Percentiles rank a stretch among this genome's conserved stretches.
Conservation (phyloP, 2,797 vertebrate species). For the Rhabdophis nuchalis region DNA sequence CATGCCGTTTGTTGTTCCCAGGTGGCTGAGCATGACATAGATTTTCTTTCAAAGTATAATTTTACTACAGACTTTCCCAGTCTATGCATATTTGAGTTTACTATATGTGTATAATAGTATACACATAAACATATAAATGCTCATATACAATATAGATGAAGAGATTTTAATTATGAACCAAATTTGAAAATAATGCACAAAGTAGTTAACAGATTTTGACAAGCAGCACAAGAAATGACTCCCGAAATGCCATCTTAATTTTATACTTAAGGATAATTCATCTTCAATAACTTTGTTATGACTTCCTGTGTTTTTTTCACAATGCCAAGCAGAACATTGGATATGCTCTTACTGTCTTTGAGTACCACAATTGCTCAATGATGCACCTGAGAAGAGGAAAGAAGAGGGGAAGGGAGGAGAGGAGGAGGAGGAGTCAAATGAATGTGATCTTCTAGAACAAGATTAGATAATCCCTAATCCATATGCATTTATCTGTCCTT, state of each 20-base stretch:
- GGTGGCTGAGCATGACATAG: neutral
- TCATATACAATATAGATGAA: neutral
- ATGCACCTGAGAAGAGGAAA: neutral
- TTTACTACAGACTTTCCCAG: neutral
- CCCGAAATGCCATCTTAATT: conserved; percentile 9
- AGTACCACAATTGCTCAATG: conserved; percentile 30
- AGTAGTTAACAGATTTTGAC: neutral
- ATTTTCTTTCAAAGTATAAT: neutral
- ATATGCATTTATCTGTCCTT: neutral
- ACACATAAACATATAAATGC: neutral
- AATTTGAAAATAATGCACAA: neutral
- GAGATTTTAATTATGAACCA: neutral
- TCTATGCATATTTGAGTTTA: neutral
- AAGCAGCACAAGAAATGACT: conserved; percentile 18
- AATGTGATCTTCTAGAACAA: neutral
- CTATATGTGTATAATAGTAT: neutral
- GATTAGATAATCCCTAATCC: neutral
- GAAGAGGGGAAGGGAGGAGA: too few species aligned
- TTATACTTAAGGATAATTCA: conserved; percentile 27
- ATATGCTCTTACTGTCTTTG: conserved; percentile 5
- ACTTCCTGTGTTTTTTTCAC: conserved; percentile 31
- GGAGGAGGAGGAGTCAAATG: neutral
- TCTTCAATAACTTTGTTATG: neutral
- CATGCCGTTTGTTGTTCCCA: neutral
- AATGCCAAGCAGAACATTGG: conserved; percentile 17